These are phyloP conservation scores for Hecatera dysodea DNA, from an alignment of 2,888 invertebrate genomes.

Conservation along the genomic window DNA sequence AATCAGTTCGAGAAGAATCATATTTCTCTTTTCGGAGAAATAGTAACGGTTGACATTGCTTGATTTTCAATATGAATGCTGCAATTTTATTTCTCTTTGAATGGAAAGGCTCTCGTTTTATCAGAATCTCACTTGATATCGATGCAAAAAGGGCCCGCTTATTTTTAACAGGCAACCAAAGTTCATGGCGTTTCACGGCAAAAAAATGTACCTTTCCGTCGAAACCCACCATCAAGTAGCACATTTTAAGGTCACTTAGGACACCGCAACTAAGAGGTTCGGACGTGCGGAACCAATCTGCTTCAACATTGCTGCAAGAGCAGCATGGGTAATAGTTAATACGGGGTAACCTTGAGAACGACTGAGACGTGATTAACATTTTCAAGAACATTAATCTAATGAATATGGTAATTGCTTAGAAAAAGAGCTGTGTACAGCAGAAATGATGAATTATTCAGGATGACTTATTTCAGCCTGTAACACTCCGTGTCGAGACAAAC, in stretches of 20 bases:
- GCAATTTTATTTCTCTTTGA: neutral
- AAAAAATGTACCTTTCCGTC: neutral
- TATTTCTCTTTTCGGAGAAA: no score
- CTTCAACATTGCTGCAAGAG: constrained; percentile 36
- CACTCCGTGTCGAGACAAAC: no score
- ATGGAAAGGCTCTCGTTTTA: neutral
- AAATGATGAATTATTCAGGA: neutral
- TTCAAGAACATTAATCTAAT: constrained; percentile 31
- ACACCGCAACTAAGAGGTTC: constrained; percentile 31
- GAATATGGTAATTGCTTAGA: constrained; percentile 19
- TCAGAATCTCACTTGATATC: neutral
- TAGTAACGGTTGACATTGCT: no score
- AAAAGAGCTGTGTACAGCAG: neutral
- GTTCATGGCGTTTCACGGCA: neutral
- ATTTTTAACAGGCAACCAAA: neutral
- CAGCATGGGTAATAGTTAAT: constrained; percentile 15
- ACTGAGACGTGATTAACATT: constrained; percentile 43
- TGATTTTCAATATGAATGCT: no score
- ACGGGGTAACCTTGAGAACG: constrained; percentile 41
- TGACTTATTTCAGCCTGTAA: no score
- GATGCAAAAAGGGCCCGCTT: neutral
- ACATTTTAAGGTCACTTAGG: constrained; percentile 41
- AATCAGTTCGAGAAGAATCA: neutral
- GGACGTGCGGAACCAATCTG: constrained; percentile 60
- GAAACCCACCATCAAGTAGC: neutral